Percentiles rank a stretch among this genome's conserved stretches.
phyloP scores from a whole-genome alignment of 2,797 vertebrate species.

The Acipenser oxyrinchus region DNA sequence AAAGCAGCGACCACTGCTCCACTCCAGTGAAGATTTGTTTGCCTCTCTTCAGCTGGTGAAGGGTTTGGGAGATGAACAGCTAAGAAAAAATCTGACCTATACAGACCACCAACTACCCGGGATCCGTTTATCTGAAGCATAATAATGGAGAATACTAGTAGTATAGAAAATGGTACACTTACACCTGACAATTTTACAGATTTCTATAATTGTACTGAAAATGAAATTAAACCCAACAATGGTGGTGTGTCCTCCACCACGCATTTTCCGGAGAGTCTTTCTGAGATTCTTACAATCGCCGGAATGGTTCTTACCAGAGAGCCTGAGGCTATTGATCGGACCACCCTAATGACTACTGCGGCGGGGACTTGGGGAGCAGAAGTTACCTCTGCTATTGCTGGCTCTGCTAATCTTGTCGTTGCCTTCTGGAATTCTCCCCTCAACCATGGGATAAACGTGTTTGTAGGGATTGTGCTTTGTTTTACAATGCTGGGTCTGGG shows the following conservation, averaged over 20 bases:
- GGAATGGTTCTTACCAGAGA: constrained; percentile 23
- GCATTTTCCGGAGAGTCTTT: constrained; percentile 7
- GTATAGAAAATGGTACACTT: constrained; percentile 16
- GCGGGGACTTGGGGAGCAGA: constrained; percentile 32
- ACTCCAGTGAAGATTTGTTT: constrained; percentile 22
- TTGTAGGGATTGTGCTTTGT: constrained; percentile 83
- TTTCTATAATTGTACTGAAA: constrained; percentile 24
- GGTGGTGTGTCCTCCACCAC: constrained; percentile 1
- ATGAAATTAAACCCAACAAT: constrained; percentile 16
- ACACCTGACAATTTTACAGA: constrained; percentile 9
- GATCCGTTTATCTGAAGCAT: constrained; percentile 12
- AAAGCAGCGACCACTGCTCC: constrained; percentile 23
- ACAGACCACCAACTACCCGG: too few species aligned
- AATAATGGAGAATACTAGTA: constrained; percentile 50
- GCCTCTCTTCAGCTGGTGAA: constrained; percentile 25
- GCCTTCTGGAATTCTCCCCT: constrained; percentile 72
- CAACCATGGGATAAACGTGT: constrained; percentile 80
- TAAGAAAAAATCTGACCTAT: constrained; percentile 25
- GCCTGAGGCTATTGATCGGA: constrained; percentile 26
- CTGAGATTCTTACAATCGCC: constrained; percentile 12
- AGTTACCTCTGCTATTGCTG: constrained; percentile 28
- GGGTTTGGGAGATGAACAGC: constrained; percentile 26
- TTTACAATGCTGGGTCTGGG: constrained; percentile 92
- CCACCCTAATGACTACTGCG: constrained; percentile 28
- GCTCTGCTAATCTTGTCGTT: constrained; percentile 41